Base-by-base conservation (phyloP, 2,888 invertebrate genomes). In the Resseliella maxima region DNA sequence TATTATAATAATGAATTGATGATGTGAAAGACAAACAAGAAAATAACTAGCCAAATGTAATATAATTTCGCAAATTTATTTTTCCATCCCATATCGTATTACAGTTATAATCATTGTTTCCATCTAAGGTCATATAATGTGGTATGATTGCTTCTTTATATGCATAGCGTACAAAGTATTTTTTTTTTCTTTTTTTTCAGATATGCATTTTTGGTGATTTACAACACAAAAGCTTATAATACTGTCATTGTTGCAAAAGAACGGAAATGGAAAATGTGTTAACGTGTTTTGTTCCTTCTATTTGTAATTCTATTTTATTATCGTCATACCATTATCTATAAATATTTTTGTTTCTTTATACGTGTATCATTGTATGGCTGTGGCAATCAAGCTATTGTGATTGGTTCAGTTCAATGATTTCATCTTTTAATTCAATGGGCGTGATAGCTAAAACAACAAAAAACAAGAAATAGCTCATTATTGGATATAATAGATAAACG, bases 301-400 rank as follows among this genome's bases (percentile, higher is more conserved):
- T 83, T 83, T 83, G 24, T 36, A 38, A 83, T 83, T 83, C 38
- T 36, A 83, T 83, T 83, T 83, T 83, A 83, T 38, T 38, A 83
- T 83, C 83, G 38, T 83, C 83, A 83, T 38, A 83, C 83, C 83
- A 83, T 83, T 38, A 83, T 83, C 83, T 83, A 83, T 38, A 83
- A 38, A 83, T 83, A 83, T 83, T 83, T 83, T 38, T 83, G 38
- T 83, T 24, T 3, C 38, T 10, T 83, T 38, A 38, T 2, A 0
- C 36, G n/a, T 83, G 36, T 8, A 83, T 38, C 83, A n/a, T 38
- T 18, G 12, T 8, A 35, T 83, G 83, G 38, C 38, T 38, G 21
- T 83, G 35, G 36, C 46, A 15, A 50, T 5, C 6, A 8, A 12
- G 41, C 41, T 41, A 41, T 5, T 12, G 18, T n/a, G n/a, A n/a